Evolutionary conservation across 2,113 vertebrate genomes (phyloP).

Genomic region (Oceanites oceanicus): DNA sequence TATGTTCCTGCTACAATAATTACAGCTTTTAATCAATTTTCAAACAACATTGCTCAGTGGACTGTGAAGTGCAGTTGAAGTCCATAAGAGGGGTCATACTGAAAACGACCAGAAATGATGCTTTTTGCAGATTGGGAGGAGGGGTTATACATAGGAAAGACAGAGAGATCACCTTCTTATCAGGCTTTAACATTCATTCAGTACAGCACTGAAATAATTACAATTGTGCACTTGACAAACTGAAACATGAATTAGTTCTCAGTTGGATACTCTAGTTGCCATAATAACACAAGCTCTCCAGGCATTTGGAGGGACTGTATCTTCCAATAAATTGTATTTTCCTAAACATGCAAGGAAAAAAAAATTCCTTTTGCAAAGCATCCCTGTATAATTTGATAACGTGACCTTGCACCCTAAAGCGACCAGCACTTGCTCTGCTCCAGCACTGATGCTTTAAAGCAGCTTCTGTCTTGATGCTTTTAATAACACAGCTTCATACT

Average conservation of each 20-base stretch:
- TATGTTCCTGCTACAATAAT: conserved; percentile 29
- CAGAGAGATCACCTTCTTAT: not conserved
- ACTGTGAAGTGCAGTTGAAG: conserved; percentile 21
- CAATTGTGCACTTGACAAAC: not conserved
- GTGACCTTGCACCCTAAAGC: not conserved
- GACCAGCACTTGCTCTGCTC: not conserved
- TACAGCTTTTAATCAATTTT: conserved; percentile 52
- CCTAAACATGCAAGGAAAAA: not conserved
- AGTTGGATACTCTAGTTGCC: not conserved
- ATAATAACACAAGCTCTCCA: not conserved
- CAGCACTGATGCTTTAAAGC: not conserved
- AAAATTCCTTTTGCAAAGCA: not conserved
- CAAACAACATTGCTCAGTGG: not conserved
- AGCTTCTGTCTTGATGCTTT: not conserved
- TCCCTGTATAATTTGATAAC: not conserved
- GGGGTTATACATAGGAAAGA: not conserved
- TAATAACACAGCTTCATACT: not conserved
- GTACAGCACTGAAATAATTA: conserved; percentile 14
- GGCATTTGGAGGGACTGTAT: not conserved
- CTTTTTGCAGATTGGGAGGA: not conserved
- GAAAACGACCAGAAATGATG: not conserved
- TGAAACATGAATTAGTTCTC: conserved; percentile 17
- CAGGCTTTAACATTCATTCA: not conserved
- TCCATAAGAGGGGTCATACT: not conserved
- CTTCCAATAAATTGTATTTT: conserved; percentile 8